Base-by-base conservation (phyloP, 2,888 invertebrate species). In the Imbricaverruca yamaguchii region DNA sequence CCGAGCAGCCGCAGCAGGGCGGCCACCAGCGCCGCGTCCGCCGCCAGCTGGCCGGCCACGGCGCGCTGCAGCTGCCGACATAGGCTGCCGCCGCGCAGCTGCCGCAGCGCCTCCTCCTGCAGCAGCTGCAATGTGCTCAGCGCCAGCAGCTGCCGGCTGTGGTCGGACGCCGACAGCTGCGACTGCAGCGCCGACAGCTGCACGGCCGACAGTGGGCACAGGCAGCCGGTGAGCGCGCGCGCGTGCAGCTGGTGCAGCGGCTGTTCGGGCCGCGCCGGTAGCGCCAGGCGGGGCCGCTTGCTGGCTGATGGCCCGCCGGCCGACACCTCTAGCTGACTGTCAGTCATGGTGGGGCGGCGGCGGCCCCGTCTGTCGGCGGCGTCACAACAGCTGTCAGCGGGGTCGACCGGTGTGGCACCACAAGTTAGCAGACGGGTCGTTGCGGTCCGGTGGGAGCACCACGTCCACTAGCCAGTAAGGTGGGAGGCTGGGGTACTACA, bases 101-200 rank as follows among this genome's bases (percentile, higher is more conserved):
- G 79, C 79, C 25, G 79, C 57, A 79, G 79, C 25, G 79, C 79
- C 79, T 57, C 79, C 23, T 79, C 79, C 57, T 56, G 57, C 79
- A 79, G 57, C 79, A 79, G 79, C 79, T 79, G 79, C 57, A 57
- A 25, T 23, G 23, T 25, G 79, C 79, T 79, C 13, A 79, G 79
- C 23, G 79, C 79, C 79, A 79, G 79, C 79, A 79, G 57, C 57
- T 79, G 79, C 21, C 79, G 57, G 23, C 56, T 1, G 79, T 21
- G 11, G 57, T 56, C 79, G 25, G 79, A 15, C 7, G 79, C 57
- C 8, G 79, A 4, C 79, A 79, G 79, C 55, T 23, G 74, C 21
- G 74, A 21, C 53, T 18, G 9, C 55, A 74, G 74, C 53, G 74
- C 74, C 74, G 55, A 13, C 74, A 74, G 74, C 74, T 74, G 74